Evolutionary conservation across 2,113 vertebrate species (phyloP).

Genomic region (Apeltes quadracus): DNA sequence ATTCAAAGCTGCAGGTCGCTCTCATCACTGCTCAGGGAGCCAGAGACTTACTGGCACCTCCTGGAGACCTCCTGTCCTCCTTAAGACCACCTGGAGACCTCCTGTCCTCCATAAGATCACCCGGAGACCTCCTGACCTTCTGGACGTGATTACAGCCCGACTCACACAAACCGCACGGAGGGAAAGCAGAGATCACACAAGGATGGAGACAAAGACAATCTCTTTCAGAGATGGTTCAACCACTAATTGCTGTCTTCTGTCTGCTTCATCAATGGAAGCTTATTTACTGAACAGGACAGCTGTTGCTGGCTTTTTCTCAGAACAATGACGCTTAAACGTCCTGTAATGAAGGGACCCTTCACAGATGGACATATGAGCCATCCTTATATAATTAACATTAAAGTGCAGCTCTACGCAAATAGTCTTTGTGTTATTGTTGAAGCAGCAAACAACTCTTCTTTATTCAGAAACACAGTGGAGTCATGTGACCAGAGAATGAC

Average conservation of each 20-base stretch:
- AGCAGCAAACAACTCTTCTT: too few species aligned
- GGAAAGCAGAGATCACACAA: not conserved
- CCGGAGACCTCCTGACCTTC: slow-evolving; percentile 56
- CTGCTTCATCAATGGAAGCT: not conserved
- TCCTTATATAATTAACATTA: too few species aligned
- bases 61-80: too few species aligned
- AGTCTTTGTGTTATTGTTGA: too few species aligned
- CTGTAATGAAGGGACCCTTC: not conserved
- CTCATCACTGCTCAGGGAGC: slow-evolving; percentile 13
- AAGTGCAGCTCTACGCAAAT: not conserved
- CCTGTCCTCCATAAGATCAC: slow-evolving; percentile 61
- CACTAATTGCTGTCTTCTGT: not conserved
- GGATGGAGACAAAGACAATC: not conserved
- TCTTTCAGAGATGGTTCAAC: not conserved
- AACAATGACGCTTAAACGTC: not conserved
- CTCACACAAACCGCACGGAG: not conserved
- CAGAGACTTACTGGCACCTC: slow-evolving; percentile 10
- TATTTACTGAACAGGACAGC: not conserved
- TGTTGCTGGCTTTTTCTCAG: not conserved
- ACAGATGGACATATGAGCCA: too few species aligned
- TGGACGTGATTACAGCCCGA: slow-evolving; percentile 17
- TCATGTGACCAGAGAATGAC: too few species aligned
- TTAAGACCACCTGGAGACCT: slow-evolving; percentile 45
- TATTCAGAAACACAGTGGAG: too few species aligned
- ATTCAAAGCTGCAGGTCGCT: too few species aligned